Evolutionary conservation across 2,113 vertebrate species (phyloP).

Genomic region (Petrocephalus zakoni): DNA sequence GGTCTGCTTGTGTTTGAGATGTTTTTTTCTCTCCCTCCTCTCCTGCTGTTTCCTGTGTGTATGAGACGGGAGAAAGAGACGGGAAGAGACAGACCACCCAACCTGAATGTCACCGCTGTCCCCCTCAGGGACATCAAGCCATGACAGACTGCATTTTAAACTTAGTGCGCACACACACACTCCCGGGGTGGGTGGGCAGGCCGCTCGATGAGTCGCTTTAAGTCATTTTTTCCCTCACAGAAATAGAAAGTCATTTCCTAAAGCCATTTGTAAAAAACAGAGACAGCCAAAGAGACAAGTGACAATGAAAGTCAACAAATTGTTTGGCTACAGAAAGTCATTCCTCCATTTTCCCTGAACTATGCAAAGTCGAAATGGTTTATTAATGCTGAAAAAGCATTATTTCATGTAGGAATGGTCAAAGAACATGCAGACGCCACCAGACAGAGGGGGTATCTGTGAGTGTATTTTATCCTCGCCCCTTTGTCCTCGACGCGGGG

Average conservation of each 20-base stretch:
- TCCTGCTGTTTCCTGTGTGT: slow-evolving; percentile 35
- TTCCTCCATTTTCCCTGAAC: neutral
- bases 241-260: slow-evolving; percentile 7
- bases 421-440: neutral
- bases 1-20: slow-evolving; percentile 22
- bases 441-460: neutral
- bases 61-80: slow-evolving; percentile 6
- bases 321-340: neutral
- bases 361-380: neutral
- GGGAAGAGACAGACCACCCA: slow-evolving; percentile 37
- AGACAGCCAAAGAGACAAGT: neutral
- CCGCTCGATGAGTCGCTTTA: neutral
- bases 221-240: neutral
- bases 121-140: neutral
- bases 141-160: neutral
- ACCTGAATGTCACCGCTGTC: slow-evolving; percentile 28
- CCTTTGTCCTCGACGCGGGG: neutral
- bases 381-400: neutral
- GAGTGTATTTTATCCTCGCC: neutral
- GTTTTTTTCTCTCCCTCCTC: slow-evolving; percentile 28
- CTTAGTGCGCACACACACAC: neutral
- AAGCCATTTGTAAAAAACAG: neutral
- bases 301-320: neutral
- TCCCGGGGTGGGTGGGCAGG: neutral
- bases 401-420: neutral